phyloP scores from a whole-genome alignment of 35 echinoderm and acorn worm species.

The Heliocidaris erythrogramma region DNA sequence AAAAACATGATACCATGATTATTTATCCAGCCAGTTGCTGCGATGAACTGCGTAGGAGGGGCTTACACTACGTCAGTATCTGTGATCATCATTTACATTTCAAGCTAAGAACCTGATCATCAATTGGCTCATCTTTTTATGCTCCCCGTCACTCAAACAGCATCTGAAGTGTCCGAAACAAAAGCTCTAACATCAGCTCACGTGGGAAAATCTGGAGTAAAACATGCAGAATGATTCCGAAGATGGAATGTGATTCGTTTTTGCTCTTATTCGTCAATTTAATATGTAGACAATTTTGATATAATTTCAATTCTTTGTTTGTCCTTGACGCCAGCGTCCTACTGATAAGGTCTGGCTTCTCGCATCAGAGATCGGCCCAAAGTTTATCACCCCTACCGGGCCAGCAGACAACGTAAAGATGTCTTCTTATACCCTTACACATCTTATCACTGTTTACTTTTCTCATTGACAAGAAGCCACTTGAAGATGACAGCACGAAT shows the following conservation, averaged over 20 bases:
- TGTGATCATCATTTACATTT: background rate
- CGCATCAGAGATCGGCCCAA: background rate
- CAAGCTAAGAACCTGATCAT: background rate
- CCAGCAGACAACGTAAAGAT: background rate
- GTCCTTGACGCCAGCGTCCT: background rate
- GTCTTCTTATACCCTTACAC: background rate
- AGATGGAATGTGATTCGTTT: background rate
- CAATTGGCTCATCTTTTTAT: background rate
- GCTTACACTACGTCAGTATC: background rate
- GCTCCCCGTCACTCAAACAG: background rate
- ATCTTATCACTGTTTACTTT: background rate
- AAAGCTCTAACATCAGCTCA: background rate
- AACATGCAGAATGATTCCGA: background rate
- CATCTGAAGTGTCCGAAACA: background rate
- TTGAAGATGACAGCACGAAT: background rate
- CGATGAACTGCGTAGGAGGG: background rate
- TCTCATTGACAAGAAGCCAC: conserved; percentile 1
- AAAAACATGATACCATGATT: background rate
- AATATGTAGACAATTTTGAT: background rate
- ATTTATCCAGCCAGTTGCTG: background rate
- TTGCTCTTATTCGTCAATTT: background rate
- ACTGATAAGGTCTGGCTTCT: background rate
- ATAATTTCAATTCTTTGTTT: background rate
- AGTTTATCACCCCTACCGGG: background rate
- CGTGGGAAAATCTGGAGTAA: background rate